Conservation (phyloP, 2,888 invertebrate species). For the Myopa testacea region DNA sequence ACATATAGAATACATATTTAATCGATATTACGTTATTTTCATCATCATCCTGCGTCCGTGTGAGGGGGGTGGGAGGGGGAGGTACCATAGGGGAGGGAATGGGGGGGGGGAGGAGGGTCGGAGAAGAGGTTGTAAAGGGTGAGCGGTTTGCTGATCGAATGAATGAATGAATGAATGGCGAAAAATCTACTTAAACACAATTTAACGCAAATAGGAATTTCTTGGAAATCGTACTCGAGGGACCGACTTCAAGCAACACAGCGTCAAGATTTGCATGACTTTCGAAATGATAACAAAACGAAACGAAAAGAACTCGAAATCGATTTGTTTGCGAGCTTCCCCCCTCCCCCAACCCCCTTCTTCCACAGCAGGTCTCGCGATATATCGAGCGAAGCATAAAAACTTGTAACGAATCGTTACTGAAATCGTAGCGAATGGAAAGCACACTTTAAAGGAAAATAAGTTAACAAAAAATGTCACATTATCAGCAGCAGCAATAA, state of each 20-base stretch:
- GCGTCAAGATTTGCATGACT: conserved; percentile 6
- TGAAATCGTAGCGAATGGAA: not conserved
- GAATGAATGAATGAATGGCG: not conserved
- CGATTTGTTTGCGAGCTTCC: not conserved
- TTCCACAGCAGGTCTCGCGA: too few relatives aligned
- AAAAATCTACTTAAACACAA: conserved; percentile 61
- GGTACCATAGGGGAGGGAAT: too few relatives aligned
- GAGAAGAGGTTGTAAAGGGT: not conserved
- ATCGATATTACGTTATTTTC: conserved; percentile 48
- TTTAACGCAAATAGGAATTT: conserved; percentile 57
- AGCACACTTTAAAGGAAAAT: too few relatives aligned
- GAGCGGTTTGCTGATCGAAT: not conserved
- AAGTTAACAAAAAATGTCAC: too few relatives aligned
- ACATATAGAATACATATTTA: conserved; percentile 39
- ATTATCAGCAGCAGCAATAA: not conserved
- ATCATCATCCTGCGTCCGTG: not conserved
- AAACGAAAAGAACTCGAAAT: not conserved
- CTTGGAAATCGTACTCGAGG: conserved; percentile 61
- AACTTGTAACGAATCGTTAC: not conserved
- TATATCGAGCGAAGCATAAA: not conserved
- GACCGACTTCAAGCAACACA: conserved; percentile 46
- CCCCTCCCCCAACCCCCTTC: not conserved
- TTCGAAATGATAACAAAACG: not conserved
- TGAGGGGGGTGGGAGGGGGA: too few relatives aligned
- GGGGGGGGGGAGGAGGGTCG: not conserved